Percentiles rank a stretch among this genome's conserved stretches.
Conservation (phyloP, 1,140 invertebrate genomes). For the Paralvinella palmiformis region DNA sequence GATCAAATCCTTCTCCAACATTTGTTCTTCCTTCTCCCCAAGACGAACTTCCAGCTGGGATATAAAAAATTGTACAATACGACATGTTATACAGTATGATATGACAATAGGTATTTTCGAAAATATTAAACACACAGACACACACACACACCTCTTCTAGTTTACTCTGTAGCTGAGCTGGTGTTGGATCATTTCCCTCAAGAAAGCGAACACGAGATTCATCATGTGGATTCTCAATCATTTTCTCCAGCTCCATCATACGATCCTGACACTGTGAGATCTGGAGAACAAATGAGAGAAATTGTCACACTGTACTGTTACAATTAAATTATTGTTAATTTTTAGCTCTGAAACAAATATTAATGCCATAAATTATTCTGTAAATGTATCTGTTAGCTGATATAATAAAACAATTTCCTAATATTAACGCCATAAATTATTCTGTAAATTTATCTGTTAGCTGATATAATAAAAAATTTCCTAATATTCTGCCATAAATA, state of each 20-base stretch:
- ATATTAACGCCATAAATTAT: too few species aligned
- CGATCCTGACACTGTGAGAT: slow-evolving; percentile 47
- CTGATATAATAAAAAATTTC: too few species aligned
- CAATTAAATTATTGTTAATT: too few species aligned
- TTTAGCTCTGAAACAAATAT: too few species aligned
- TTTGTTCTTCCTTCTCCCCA: slow-evolving; percentile 44
- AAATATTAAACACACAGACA: not conserved
- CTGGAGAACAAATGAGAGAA: slow-evolving; percentile 33
- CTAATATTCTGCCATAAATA: too few species aligned
- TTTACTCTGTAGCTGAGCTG: slow-evolving; percentile 42
- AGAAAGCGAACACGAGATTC: slow-evolving; percentile 41
- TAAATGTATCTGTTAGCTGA: too few species aligned
- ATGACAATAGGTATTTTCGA: too few species aligned
- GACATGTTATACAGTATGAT: not conserved
- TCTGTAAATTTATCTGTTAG: too few species aligned
- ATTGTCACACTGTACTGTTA: too few species aligned
- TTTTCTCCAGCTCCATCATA: slow-evolving; percentile 45
- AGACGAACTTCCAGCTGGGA: slow-evolving; percentile 41
- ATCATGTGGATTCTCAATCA: slow-evolving; percentile 46
- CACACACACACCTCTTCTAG: slow-evolving; percentile 41
- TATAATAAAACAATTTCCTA: too few species aligned
- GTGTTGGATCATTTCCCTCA: slow-evolving; percentile 41
- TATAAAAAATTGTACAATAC: not conserved
- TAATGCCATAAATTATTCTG: too few species aligned
- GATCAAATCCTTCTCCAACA: slow-evolving; percentile 49